Evolutionary conservation across 2,113 vertebrate genomes (phyloP), one percentile per base, ranked within the genome.

Genomic region (Scomber colias): DNA sequence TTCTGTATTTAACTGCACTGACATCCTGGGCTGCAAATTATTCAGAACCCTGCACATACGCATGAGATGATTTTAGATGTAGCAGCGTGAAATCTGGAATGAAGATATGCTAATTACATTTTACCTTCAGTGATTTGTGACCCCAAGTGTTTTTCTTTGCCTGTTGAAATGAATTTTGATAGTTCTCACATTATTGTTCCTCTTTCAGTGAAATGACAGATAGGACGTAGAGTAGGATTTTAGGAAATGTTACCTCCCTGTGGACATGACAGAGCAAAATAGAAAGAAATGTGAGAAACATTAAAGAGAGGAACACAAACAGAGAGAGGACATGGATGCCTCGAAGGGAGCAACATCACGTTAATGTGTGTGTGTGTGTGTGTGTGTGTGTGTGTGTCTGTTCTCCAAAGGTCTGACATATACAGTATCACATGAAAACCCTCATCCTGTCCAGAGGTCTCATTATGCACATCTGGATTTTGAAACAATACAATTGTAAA

Each of bases 291-390:
- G 70, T 19, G 70, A 71, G 62, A 69, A 49, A 86, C 12, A 62
- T 19, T 48, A 50, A 50, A 69, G 30, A 59, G 46, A 59, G 10
- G 67, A 51, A 60, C 31, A 71, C 21, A 59, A 64, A 84, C 46
- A 70, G 44, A 79, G 30, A 76, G 61, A 80, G 83, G 71, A 89
- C 71, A 71, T n/a, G 44, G 46, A 63, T 80, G 85, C 57, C 88
- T 89, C 54, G 60, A 53, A 79, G 79, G 71, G 50, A 82, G 56
- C 48, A 19, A 48, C 70, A 46, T 11, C 60, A 81, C 66, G 27
- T 56, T 55, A 44, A 44, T 76, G n/a, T 67, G 46, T 62, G n/a
- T 60, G 46, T 44, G 4, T 54, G 45, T 64, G 15, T 71, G 59
- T 27, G 24, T 27, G 24, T 27, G 24, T 27, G 24, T 27, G 24